Base-by-base conservation (phyloP, 2,888 invertebrate species). In the Zele albiditarsus region DNA sequence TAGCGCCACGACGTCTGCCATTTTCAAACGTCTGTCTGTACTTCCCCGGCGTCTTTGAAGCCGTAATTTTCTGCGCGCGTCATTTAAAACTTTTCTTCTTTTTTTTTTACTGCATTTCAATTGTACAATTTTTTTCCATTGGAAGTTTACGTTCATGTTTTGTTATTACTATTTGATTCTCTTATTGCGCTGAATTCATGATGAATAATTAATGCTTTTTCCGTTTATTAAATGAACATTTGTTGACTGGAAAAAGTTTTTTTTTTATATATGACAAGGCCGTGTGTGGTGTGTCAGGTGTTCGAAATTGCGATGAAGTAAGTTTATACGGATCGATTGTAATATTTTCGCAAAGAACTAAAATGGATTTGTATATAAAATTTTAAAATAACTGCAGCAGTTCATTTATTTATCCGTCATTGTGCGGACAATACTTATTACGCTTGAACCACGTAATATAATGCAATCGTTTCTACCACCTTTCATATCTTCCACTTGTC, bases 1-100 rank as follows among this genome's bases (percentile, higher is more conserved):
- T 46, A 71, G 71, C 71, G 71, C 46, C 62, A 71, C 42, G 20
- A 70, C 60, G 70, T 70, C 70, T 70, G 60, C 69, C n/a, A 58
- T 70, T 70, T 70, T 58, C 70, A 42, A 70, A 58, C n/a, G 10
- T 63, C 6, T 63, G 33, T 60, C 42, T 49, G n/a, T 16, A 46
- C 12, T 57, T 53, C 31, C 38, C 57, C 23, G 33, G 20, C 28
- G 31, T 31, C 62, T 31, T n/a, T 31, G 27, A 58, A 16, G 6
- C 23, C 31, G 28, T 58, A 42, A 53, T 73, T 67, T 73, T 25
- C 25, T 42, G 25, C 66, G 38, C 49, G 53, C 23, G 65, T 20
- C 57, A 49, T 31, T 67, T 53, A 57, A 53, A 69, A 57, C 57
- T 69, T 57, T 69, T n/a, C n/a, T 20, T 12, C 49, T 49, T 8